Evolutionary conservation across 1,140 invertebrate species (phyloP).

Genomic region (Bombus pyrosoma): DNA sequence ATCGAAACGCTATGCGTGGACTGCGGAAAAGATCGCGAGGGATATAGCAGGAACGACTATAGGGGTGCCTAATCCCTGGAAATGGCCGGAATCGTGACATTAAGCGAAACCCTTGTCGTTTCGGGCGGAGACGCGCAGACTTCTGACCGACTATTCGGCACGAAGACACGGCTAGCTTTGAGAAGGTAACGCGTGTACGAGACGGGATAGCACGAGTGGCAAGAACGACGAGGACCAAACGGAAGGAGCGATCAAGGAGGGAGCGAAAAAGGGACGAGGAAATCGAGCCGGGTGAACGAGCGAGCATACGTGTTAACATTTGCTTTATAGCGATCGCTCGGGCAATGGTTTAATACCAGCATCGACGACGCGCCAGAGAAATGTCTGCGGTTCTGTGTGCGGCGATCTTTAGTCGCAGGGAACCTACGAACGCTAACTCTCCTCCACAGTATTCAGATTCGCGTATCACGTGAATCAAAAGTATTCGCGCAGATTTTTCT

Average conservation of each 20-base stretch:
- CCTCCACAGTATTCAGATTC: background rate
- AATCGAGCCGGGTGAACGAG: constrained; percentile 31
- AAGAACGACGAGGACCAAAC: background rate
- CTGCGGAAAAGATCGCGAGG: constrained; percentile 8
- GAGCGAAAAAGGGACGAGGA: constrained; percentile 38
- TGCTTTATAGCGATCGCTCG: constrained; percentile 71
- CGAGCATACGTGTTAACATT: constrained; percentile 74
- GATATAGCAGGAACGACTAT: constrained; percentile 25
- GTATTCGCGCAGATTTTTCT: too few species aligned
- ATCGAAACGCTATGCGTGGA: constrained; percentile 21
- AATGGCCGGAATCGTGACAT: constrained; percentile 58
- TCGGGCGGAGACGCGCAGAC: constrained; percentile 43
- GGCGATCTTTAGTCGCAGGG: constrained; percentile 18
- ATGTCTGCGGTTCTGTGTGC: background rate
- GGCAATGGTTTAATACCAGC: constrained; percentile 73
- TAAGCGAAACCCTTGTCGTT: constrained; percentile 62
- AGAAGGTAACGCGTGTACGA: constrained; percentile 49
- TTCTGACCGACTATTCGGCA: constrained; percentile 46
- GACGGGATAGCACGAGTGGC: constrained; percentile 20
- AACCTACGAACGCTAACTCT: constrained; percentile 31
- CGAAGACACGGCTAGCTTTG: constrained; percentile 33
- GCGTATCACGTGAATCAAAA: too few species aligned
- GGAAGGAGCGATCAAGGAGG: background rate
- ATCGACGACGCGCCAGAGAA: constrained; percentile 55
- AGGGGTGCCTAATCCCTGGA: constrained; percentile 57